A percentile compares a stretch with the other conserved stretches of the same genome.
Conservation (phyloP, 2,888 invertebrate species). For the Trichopoda pennipes region DNA sequence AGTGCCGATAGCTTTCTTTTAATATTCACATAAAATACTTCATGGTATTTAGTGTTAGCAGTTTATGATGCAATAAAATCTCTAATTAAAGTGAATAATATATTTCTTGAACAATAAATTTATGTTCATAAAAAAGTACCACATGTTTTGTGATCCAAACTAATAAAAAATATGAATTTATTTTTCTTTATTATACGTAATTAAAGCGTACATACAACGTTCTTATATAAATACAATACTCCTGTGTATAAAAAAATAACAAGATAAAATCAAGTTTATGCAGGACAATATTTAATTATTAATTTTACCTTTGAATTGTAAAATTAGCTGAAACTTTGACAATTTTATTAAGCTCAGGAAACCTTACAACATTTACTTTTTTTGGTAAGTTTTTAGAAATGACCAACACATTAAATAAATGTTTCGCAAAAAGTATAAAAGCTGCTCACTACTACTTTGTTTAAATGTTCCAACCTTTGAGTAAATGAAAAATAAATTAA, state of each 20-base stretch:
- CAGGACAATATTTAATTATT: neutral
- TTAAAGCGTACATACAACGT: neutral
- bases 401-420: neutral
- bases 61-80: constrained; percentile 21
- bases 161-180: constrained; percentile 21
- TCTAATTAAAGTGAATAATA: constrained; percentile 42
- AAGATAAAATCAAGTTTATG: no score
- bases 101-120: constrained; percentile 3
- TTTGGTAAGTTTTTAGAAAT: neutral
- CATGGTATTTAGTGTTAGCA: neutral
- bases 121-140: constrained; percentile 35
- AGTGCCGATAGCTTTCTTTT: no score
- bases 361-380: neutral
- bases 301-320: neutral
- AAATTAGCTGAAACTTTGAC: neutral
- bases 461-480: constrained; percentile 8
- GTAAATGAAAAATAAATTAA: constrained; percentile 36
- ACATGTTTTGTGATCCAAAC: constrained; percentile 36
- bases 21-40: no score
- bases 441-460: no score
- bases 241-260: constrained; percentile 3
- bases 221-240: neutral
- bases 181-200: neutral
- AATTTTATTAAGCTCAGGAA: neutral
- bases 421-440: neutral